Conservation (phyloP, 2,797 vertebrate genomes). For the Gallirallus australis region DNA sequence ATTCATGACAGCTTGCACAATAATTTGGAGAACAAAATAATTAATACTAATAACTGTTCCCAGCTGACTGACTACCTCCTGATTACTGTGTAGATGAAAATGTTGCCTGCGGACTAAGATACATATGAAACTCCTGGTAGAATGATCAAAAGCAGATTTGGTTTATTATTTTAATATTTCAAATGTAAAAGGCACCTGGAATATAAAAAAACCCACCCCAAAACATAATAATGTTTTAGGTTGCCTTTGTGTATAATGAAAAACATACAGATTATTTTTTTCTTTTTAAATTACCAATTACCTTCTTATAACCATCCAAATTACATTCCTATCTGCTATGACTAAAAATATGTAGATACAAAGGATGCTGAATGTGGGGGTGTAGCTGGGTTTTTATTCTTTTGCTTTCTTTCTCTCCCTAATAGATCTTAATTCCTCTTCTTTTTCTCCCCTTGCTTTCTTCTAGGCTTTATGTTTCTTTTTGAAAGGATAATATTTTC, state of each 20-base stretch:
- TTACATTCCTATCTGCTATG: not conserved
- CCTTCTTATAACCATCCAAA: not conserved
- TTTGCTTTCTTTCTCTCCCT: not conserved
- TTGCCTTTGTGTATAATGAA: not conserved
- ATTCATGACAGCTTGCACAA: not conserved
- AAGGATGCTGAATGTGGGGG: not conserved
- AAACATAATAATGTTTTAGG: not conserved
- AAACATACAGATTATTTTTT: not conserved
- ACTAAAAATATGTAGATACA: rapidly evolving
- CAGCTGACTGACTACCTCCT: not conserved
- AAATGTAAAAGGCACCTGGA: not conserved
- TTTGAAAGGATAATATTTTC: not conserved
- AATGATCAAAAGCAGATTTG: rapidly evolving
- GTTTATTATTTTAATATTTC: not conserved
- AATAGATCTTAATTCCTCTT: not conserved
- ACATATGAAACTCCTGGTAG: not conserved
- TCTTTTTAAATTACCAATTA: not conserved
- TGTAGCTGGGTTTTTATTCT: not conserved
- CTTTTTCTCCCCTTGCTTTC: not conserved
- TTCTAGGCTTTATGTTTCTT: not conserved
- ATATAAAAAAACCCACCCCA: not conserved
- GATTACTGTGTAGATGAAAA: not conserved
- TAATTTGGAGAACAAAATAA: not conserved
- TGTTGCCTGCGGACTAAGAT: not conserved
- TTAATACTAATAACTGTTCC: not conserved